Evolutionary conservation across 64 coral and sea anemone genomes (phyloP), one percentile per base, ranked within the genome.

Genomic region (Stichodactyla helianthus): DNA sequence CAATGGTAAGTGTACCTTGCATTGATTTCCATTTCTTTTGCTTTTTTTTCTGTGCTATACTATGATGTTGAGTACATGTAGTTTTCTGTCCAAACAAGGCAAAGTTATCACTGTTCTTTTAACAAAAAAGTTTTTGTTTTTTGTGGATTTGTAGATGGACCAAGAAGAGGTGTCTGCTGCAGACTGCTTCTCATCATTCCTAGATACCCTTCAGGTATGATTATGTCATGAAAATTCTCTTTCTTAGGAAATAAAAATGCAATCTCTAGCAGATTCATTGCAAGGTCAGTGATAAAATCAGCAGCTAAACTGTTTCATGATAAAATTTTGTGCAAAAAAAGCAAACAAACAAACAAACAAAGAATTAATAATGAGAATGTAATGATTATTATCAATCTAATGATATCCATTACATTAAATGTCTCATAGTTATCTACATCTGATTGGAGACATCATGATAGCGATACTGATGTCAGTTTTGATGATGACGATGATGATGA

Each of bases 391-490:
- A 44, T 44, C 35, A 53, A n/a, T 6, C 17, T 54, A 51, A 81
- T 17, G 11, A 52, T 51, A 52, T 50, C 7, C 50, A 6, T 52
- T 16, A 19, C 14, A 1, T 19, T 17, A 79, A 12, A 53, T 18
- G 13, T 19, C 12, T 20, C 14, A 12, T 17, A 81, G 78, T 4
- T 53, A 8, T 81, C 78, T 18, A 81, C 35, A 22, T 22, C 78
- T 20, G 1, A 51, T 52, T 20, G 50, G 15, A 52, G 6, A 19
- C 4, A 81, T 18, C 50, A 81, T 54, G 26, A 52, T 11, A 81
- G 14, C 53, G 78, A 81, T 28, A 81, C 78, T 53, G 78, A 81
- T 52, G 9, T n/a, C 78, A 81, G 35, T 20, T 81, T 4, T 84
- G 55, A 59, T 25, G 23, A 28, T 55, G 61, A 55, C 26, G 61